Base-by-base conservation (phyloP, 2,888 invertebrate genomes). In the Drosophila lacicola region DNA sequence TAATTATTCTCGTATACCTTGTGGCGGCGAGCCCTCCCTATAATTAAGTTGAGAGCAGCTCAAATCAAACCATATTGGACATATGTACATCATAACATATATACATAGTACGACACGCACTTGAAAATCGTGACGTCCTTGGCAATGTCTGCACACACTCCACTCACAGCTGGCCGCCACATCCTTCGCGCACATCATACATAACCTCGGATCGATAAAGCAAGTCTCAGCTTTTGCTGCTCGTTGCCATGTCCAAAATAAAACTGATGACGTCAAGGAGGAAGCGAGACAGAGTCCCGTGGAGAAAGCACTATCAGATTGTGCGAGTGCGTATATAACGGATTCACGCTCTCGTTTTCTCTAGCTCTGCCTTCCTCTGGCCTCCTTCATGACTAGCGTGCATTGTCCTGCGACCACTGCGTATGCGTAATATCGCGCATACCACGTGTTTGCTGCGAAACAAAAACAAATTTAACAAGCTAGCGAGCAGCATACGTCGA, bases 231-330 rank as follows among this genome's bases (percentile, higher is more conserved):
- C 37, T 47, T 13, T 41, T 45, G 58, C 58, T 45, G 65, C 69
- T 76, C 58, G 88, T 88, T 82, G 78, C 89, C 79, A 90, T 75
- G 90, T 82, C 77, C 50, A 65, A 88, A 82, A 75, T 82, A 86
- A 75, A 83, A 74, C 80, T 70, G 76, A 81, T 90, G 90, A 90
- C 90, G 90, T 90, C 90, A 90, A 90, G 80, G 83, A 71, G 80
- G 70, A 79, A 90, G 80, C 67, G 78, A 69, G 82, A 86, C 58
- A 60, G 75, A 25, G 34, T 56, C 51, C 54, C 45, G 14, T 9
- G 17, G 14, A 36, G 33, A 8, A 29, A 29, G 8, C 29, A 29
- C 50, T 33, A 45, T 49, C 45, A 29, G 33, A 47, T 17, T 50
- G 44, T 56, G 36, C 55, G 49, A 33, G 47, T 60, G 63, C 54